These are phyloP conservation scores for Lates calcarifer DNA, from an alignment of 2,113 vertebrate genomes.

Conservation along the genomic window DNA sequence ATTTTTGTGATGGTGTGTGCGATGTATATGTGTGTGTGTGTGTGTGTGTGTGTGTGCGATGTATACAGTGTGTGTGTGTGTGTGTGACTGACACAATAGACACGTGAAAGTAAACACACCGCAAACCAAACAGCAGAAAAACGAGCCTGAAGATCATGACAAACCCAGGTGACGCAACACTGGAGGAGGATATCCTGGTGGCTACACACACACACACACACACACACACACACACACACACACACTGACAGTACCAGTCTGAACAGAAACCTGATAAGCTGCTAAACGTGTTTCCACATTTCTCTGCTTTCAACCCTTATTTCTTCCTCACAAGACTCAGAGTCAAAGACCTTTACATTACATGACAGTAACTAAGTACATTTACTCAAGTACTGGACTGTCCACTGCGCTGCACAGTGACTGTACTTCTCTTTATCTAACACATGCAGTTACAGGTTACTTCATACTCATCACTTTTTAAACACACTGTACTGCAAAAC, in stretches of 20 bases:
- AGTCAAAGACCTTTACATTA: neutral
- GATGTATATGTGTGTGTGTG: neutral
- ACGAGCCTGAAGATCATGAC: neutral
- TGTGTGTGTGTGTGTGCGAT: neutral
- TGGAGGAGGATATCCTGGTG: slow-evolving; percentile 67
- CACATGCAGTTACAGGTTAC: too few relatives aligned
- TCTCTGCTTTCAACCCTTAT: neutral
- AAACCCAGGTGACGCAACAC: neutral
- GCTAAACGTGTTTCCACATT: slow-evolving; percentile 33
- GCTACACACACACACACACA: neutral
- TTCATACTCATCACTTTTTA: too few relatives aligned
- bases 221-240: neutral
- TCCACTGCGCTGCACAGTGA: too few relatives aligned
- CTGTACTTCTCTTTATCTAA: too few relatives aligned
- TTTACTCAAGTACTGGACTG: neutral
- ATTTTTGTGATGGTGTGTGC: too few relatives aligned
- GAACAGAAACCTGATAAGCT: slow-evolving; percentile 35
- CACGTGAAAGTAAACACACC: neutral
- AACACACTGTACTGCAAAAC: too few relatives aligned
- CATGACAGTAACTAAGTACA: neutral
- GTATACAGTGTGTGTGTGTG: slow-evolving; percentile 2
- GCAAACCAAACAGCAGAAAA: neutral
- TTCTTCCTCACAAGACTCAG: neutral
- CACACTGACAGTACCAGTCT: slow-evolving; percentile 1
- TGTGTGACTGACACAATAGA: neutral